Evolutionary conservation across 2,888 invertebrate species (phyloP), one percentile per base, ranked within the genome.

Genomic region (Scrobipalpa atriplicella): DNA sequence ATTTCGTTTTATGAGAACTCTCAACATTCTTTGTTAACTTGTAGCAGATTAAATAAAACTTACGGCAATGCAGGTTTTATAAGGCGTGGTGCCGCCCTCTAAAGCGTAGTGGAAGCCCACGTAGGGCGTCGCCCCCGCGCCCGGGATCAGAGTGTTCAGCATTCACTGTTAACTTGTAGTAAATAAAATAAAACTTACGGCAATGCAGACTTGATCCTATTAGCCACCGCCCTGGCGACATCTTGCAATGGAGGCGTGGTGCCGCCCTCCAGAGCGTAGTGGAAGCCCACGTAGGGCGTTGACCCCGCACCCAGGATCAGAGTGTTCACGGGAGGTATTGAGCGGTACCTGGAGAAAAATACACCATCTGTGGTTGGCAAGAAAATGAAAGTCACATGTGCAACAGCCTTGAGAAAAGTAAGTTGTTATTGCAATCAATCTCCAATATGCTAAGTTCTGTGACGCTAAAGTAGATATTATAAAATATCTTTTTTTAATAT

Each of bases 171-270:
- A 60, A 36, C 5, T 10, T 21, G 13, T 1, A 29, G 19, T 36
- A 36, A 29, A 29, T 29, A 29, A 11, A 58, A 10, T 19, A 58
- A 13, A 11, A 94, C 96, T 95, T 80, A 96, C 96, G 96, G 96
- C 73, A 96, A 88, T 58, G 95, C 95, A 61, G 95, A 95, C 82
- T 97, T 96, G 36, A 98, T 93, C 93, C 97, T 98, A 80, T 95
- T 96, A 1, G 98, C 98, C 63, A 98, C 97, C 65, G 97, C 98
- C 82, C 97, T 95, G 0, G 98, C 98, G n/a, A 99, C 97, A 83
- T 98, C 98, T 64, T 97, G 95, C 13, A 99, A 90, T 0, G 97
- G 97, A 39, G 96, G 96, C 18, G 96, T 93, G 9, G 85, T 89
- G 65, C 95, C 96, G 21, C 98, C 98, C 93, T 99, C 98, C 65